Conservation (phyloP, 2,888 invertebrate species). For the Sarcophaga caerulescens region DNA sequence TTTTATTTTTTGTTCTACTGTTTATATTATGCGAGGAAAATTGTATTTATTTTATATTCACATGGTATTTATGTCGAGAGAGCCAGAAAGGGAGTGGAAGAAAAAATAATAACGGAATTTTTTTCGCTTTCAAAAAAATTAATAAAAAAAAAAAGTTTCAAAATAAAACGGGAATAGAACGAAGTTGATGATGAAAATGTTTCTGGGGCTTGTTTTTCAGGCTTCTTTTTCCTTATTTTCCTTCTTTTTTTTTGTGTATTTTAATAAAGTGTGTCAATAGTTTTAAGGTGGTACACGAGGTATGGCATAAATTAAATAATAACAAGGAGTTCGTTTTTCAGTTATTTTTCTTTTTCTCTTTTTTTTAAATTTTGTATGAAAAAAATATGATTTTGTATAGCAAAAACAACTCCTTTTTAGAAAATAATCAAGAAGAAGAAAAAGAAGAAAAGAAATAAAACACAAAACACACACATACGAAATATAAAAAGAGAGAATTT, state of each 20-base stretch:
- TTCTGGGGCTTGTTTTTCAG: constrained; percentile 26
- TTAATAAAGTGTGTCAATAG: constrained; percentile 62
- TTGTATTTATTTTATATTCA: constrained; percentile 36
- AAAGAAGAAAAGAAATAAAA: neutral
- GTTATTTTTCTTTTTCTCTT: constrained; percentile 5
- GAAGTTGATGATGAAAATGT: constrained; percentile 47
- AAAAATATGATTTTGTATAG: neutral
- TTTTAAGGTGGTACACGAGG: constrained; percentile 60
- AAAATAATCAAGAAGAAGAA: neutral
- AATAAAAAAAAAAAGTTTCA: constrained; percentile 34
- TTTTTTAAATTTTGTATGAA: neutral
- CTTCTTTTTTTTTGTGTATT: constrained; percentile 13
- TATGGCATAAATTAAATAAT: constrained; percentile 63
- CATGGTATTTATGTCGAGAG: constrained; percentile 40
- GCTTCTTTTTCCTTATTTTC: neutral
- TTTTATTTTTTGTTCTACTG: constrained; percentile 18
- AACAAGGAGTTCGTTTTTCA: constrained; percentile 29
- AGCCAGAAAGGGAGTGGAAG: neutral
- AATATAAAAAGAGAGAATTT: too few species aligned
- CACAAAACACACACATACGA: too few species aligned
- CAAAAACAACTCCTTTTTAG: neutral
- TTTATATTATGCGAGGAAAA: constrained; percentile 28
- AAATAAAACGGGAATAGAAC: constrained; percentile 45
- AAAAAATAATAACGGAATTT: too few species aligned
- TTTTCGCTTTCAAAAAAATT: neutral